Base-by-base conservation (phyloP, 2,888 invertebrate genomes). In the Ditula angustiorana region DNA sequence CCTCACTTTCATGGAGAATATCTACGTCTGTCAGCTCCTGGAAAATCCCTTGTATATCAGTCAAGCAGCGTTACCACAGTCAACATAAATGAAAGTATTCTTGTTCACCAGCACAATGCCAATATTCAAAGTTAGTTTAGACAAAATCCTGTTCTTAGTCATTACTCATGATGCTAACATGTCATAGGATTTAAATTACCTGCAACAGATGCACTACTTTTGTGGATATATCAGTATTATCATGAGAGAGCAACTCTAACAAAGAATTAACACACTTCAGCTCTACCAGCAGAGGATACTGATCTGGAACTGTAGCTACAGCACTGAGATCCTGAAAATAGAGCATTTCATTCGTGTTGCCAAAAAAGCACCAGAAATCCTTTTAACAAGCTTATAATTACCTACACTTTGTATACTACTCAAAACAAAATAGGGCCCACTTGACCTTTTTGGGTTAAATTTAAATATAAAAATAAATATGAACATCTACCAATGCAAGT, bases 11-110 rank as follows among this genome's bases (percentile, higher is more conserved):
- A 80, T 97, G 96, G n/a, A 99, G 92, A 71, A 98, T 98, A 82
- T 99, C 99, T 2, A 98, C 97, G 93, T 99, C 99, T 2, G 99
- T 98, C 58, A 99, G 90, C 87, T 99, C 99, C 94, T 97, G 94
- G 21, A 11, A 30, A n/a, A 16, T 2, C 1, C 35, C 5, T 35
- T 5, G 11, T 11, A 13, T 13, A 35, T 35, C 35, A 35, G n/a
- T n/a, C n/a, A n/a, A n/a, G n/a, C n/a, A n/a, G n/a, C n/a, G n/a
- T n/a, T n/a, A n/a, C n/a, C n/a, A n/a, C n/a, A n/a, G n/a, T n/a
- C n/a, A n/a, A n/a, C n/a, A n/a, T n/a, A n/a, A n/a, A n/a, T n/a
- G n/a, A n/a, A n/a, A n/a, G n/a, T n/a, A n/a, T n/a, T n/a, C n/a
- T n/a, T n/a, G n/a, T n/a, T n/a, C 35, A 35, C n/a, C 1, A 11